Evolutionary conservation across 2,888 invertebrate species (phyloP), one percentile per base, ranked within the genome.

Genomic region (Leptothorax acervorum): DNA sequence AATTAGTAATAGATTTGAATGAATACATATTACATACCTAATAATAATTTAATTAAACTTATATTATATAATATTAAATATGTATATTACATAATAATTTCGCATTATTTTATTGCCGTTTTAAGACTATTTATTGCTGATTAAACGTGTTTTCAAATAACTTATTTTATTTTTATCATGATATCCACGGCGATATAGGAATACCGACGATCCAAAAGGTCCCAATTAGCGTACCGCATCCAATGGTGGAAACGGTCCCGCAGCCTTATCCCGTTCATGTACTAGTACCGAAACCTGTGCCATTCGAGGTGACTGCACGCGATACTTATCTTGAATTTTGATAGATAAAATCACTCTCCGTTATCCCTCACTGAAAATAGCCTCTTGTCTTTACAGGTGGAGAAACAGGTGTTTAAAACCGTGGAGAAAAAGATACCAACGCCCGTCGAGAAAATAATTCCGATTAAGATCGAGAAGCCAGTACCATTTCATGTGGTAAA

Each of bases 401-500:
- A 92, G 35, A 93, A 92, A 75, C 89, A 88, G 35, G 90, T 92
- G 23, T 76, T 92, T 51, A 91, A 88, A 6, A 90, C 84, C 15
- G 92, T 92, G 23, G 92, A 92, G 83, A 93, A 93, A 75, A 92
- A 93, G 57, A 88, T 97, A 0, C 96, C 97, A 0, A 96, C 97
- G 0, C 97, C 97, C 0, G 96, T 97, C 8, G 95, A 97, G 74
- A 97, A 96, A 92, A 96, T 97, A 90, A 96, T 97, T 3, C 96
- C 96, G 0, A 95, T 97, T 81, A 96, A 96, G 0, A 96, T 97
- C 0, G 97, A 97, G 89, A 97, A 97, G 92, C 96, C 96, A 0
- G 97, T 97, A 18, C 97, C 97, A 0, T 97, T 96, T 91, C 96
- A 96, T 0, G 96, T 97, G 0, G 96, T 96, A 88, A 97, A 96